phyloP scores from a whole-genome alignment of 2,797 vertebrate species.

The Propithecus perrieri region DNA sequence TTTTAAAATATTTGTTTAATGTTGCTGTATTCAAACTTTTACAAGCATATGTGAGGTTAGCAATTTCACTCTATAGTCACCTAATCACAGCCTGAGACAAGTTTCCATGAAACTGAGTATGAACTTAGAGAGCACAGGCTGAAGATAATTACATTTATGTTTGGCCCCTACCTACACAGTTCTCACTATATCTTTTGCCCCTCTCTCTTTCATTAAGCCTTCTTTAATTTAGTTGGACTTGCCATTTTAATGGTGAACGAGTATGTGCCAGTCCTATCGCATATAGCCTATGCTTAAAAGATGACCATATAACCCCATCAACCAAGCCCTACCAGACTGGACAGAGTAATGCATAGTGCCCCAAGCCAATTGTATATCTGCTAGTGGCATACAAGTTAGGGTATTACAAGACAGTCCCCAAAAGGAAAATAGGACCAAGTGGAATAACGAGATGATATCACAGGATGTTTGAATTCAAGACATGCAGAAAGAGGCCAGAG shows the following conservation, averaged over 20 bases:
- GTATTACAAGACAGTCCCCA: background rate
- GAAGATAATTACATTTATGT: background rate
- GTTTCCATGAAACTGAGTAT: background rate
- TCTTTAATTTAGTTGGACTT: background rate
- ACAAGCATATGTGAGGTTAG: background rate
- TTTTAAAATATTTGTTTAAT: background rate
- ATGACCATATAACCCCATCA: background rate
- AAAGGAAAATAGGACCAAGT: background rate
- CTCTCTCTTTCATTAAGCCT: background rate
- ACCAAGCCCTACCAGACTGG: background rate
- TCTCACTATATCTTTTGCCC: background rate
- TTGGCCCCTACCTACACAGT: background rate
- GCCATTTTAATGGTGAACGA: background rate
- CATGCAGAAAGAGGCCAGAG: background rate
- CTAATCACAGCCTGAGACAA: background rate
- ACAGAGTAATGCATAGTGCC: background rate
- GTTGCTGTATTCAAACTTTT: background rate
- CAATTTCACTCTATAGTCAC: background rate
- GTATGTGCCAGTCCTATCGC: background rate
- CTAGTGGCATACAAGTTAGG: background rate
- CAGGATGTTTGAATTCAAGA: background rate
- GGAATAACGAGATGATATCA: background rate
- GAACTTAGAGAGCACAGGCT: background rate
- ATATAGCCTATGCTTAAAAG: background rate
- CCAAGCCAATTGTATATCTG: background rate